Conservation (phyloP, 2,888 invertebrate genomes). For the Drosophila mettleri region DNA sequence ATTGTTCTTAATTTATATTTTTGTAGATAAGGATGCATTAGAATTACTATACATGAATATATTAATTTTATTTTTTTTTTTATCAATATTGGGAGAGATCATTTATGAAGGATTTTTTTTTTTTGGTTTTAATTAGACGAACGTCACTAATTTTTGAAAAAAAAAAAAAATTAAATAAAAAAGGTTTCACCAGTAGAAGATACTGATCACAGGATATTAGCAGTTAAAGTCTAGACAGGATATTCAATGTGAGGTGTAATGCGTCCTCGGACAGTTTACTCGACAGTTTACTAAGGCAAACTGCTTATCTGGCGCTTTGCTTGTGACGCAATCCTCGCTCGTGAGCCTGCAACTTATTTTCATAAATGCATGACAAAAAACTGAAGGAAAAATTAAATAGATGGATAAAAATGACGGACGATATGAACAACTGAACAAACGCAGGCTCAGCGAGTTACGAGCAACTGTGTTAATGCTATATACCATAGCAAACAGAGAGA, state of each 20-base stretch:
- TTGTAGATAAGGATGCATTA: too few relatives aligned
- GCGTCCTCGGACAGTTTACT: constrained; percentile 14
- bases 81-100: too few relatives aligned
- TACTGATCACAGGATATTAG: constrained; percentile 14
- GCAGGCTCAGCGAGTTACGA: constrained; percentile 65
- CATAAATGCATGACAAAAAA: constrained; percentile 73
- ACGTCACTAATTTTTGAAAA: too few relatives aligned
- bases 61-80: too few relatives aligned
- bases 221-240: not conserved
- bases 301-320: constrained; percentile 38
- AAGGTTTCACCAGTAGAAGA: not conserved
- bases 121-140: too few relatives aligned
- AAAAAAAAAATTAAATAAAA: too few relatives aligned
- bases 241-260: constrained; percentile 26
- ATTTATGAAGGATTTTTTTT: too few relatives aligned
- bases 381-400: constrained; percentile 26
- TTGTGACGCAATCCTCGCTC: constrained; percentile 60
- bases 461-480: constrained; percentile 76
- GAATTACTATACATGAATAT: too few relatives aligned
- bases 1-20: too few relatives aligned
- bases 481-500: constrained; percentile 50
- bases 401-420: constrained; percentile 64
- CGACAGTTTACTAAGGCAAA: constrained; percentile 14
- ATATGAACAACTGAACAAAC: constrained; percentile 73
- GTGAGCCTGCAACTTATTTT: constrained; percentile 68